Percentiles rank a stretch among this genome's conserved stretches.
Conservation (phyloP, 2,113 vertebrate species). For the Spheniscus mendiculus region DNA sequence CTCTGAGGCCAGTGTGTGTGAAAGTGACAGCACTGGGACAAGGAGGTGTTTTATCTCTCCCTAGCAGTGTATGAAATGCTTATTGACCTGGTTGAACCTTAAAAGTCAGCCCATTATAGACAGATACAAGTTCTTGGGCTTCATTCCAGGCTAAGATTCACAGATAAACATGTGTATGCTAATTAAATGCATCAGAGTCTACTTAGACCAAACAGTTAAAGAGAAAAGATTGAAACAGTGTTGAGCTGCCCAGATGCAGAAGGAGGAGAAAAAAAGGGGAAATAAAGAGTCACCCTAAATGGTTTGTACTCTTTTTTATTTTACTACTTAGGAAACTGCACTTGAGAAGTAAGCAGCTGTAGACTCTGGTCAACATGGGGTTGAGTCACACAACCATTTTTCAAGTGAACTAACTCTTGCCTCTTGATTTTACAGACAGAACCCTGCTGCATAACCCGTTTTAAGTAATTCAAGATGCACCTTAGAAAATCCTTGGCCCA, state of each 20-base stretch:
- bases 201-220: constrained; percentile 21
- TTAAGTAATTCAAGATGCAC: constrained; percentile 16
- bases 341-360: neutral
- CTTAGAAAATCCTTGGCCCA: neutral
- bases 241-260: neutral
- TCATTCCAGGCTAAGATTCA: constrained; percentile 5
- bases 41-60: constrained; percentile 12
- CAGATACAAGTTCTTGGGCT: constrained; percentile 9
- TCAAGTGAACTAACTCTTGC: neutral
- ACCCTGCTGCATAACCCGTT: neutral
- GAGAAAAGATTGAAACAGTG: neutral
- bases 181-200: constrained; percentile 1
- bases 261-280: neutral
- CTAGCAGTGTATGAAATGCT: constrained; percentile 1
- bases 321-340: neutral
- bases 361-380: neutral
- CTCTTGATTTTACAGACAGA: neutral
- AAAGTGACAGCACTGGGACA: neutral
- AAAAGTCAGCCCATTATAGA: constrained; percentile 13
- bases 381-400: neutral
- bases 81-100: constrained; percentile 13
- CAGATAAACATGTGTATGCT: neutral
- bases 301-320: neutral
- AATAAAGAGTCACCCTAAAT: neutral
- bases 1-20: neutral